These are phyloP conservation scores for Gasteruption jaculator DNA, from an alignment of 2,888 invertebrate genomes.

Conservation along the genomic window DNA sequence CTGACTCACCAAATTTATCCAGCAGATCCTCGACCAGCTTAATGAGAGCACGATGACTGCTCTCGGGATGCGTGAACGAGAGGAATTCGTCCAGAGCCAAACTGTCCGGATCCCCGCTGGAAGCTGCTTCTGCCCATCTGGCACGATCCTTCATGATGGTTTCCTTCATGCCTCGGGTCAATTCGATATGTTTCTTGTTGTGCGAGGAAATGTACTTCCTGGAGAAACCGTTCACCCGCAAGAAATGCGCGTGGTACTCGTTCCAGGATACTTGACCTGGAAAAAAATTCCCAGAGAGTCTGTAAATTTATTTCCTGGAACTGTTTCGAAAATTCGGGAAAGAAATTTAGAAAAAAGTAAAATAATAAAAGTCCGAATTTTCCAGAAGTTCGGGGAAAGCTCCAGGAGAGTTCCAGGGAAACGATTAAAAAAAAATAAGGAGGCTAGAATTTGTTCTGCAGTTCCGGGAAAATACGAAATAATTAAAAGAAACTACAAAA, in stretches of 20 bases:
- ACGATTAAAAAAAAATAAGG: no score
- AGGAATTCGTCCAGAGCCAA: conserved; percentile 73
- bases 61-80: conserved; percentile 80
- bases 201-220: conserved; percentile 63
- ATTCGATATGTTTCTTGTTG: conserved; percentile 61
- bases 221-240: conserved; percentile 65
- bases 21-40: conserved; percentile 72
- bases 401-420: no score
- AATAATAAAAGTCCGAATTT: no score
- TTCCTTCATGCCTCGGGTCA: conserved; percentile 64
- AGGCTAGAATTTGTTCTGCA: no score
- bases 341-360: neutral
- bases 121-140: conserved; percentile 73
- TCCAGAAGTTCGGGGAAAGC: no score
- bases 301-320: neutral
- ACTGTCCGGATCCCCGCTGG: conserved; percentile 68
- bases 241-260: conserved; percentile 73
- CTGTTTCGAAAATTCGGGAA: neutral
- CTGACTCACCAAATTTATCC: conserved; percentile 63
- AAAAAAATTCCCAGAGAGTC: conserved; percentile 11
- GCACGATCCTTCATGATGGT: conserved; percentile 74
- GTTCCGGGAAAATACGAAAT: no score
- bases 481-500: no score
- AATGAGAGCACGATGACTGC: conserved; percentile 52
- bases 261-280: conserved; percentile 70